Evolutionary conservation across 1,140 invertebrate species (phyloP), one percentile per base, ranked within the genome.

Genomic region (Hylaeus volcanicus): DNA sequence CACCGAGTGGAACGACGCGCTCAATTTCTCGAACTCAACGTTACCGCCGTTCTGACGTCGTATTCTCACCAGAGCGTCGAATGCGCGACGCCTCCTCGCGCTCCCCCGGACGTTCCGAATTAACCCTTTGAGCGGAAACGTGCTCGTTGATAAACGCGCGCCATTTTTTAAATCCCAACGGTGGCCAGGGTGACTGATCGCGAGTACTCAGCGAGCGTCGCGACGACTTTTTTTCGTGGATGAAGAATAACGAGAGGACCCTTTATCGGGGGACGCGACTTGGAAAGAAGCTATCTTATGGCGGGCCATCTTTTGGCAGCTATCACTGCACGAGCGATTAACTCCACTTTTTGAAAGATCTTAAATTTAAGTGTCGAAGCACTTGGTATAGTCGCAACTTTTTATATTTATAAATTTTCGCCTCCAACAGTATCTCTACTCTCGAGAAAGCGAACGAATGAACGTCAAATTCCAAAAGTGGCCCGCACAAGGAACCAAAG

Each of bases 1-100:
- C 87, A 89, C 83, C 87, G 84, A 84, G 83, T 88, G 83, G 86
- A 90, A 90, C 90, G 89, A 88, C 82, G 83, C 87, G 88, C 89
- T 90, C 91, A 89, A 91, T 91, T 92, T 90, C 87, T 83, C 83
- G 75, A 76, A 81, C 83, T 89, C 78, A 81, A 77, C 86, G 82
- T 90, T 87, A 86, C 88, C 88, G 88, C 77, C 85, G 84, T 87
- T 88, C 86, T 75, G 82, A 87, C 61, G 64, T 79, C 69, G 66
- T 70, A 53, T 71, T 66, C 74, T 39, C 66, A 51, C 61, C 74
- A 61, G 58, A 45, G 37, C 61, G 55, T 26, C 26, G 26, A 26
- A 61, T 26, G 9, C 45, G 9, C 51, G n/a, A 37, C 43, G 12
- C 26, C 41, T 3, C 9, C 26, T 14, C 39, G 9, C 45, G n/a